Evolutionary conservation across 2,888 invertebrate species (phyloP).

Genomic region (Timandra comae): DNA sequence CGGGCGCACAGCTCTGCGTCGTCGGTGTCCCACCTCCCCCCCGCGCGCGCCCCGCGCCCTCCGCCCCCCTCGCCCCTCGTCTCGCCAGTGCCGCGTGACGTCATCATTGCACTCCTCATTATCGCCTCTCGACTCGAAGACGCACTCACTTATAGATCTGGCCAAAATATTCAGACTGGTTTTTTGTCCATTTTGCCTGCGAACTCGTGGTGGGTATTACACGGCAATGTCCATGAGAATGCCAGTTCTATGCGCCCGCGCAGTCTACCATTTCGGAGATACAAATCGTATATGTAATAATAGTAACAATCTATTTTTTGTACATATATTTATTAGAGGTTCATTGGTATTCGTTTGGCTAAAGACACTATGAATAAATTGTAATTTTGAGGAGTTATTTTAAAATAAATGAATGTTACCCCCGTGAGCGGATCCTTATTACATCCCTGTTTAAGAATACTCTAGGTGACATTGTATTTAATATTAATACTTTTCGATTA

Average conservation of each 20-base stretch:
- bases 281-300: slow-evolving; percentile 5
- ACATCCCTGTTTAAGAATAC: too few species aligned
- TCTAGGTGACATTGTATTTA: too few species aligned
- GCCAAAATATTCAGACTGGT: slow-evolving; percentile 47
- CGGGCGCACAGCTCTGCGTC: slow-evolving; percentile 70
- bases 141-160: slow-evolving; percentile 53
- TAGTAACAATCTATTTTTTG: too few species aligned
- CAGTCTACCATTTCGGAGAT: slow-evolving; percentile 23
- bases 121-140: slow-evolving; percentile 66
- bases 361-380: too few species aligned
- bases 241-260: slow-evolving; percentile 36
- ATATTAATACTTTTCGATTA: too few species aligned
- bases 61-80: slow-evolving; percentile 22
- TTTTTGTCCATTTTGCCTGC: slow-evolving; percentile 41
- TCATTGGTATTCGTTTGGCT: too few species aligned
- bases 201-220: slow-evolving; percentile 23
- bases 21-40: slow-evolving; percentile 38
- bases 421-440: too few species aligned
- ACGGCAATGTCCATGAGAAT: slow-evolving; percentile 30
- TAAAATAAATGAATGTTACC: too few species aligned
- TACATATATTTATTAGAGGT: too few species aligned
- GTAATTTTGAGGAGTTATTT: too few species aligned
- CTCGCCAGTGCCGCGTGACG: slow-evolving; percentile 46
- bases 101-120: slow-evolving; percentile 72
- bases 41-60: slow-evolving; percentile 33